Evolutionary conservation across 2,888 invertebrate genomes (phyloP).

Genomic region (Drosophila lacicola): DNA sequence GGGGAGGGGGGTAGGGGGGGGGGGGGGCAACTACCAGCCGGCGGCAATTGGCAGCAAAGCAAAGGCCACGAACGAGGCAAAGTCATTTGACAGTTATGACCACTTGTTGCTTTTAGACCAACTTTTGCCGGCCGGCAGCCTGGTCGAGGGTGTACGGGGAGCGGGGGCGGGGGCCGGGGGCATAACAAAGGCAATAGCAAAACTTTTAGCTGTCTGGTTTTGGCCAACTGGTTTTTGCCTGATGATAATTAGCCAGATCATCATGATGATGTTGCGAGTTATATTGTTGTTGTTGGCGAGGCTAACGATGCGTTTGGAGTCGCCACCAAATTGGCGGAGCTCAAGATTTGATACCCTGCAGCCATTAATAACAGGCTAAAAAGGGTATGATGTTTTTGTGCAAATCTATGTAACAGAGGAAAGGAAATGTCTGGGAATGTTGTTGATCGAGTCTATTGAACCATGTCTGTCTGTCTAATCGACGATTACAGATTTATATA

Average conservation of each 20-base stretch:
- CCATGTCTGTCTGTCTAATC: too few relatives aligned
- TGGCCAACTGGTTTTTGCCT: slow-evolving; percentile 68
- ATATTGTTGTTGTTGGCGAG: slow-evolving; percentile 28
- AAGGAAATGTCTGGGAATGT: too few relatives aligned
- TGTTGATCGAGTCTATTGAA: too few relatives aligned
- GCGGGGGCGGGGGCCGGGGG: slow-evolving; percentile 24
- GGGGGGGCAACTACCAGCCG: slow-evolving; percentile 13
- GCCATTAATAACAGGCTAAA: too few relatives aligned
- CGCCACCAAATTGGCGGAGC: slow-evolving; percentile 54
- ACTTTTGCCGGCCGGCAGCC: slow-evolving; percentile 31
- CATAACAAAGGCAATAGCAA: slow-evolving; percentile 45
- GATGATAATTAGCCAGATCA: slow-evolving; percentile 26
- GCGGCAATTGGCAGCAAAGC: slow-evolving; percentile 40
- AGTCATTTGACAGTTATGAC: slow-evolving; percentile 79
- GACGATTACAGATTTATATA: too few relatives aligned
- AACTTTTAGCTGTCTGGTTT: slow-evolving; percentile 36
- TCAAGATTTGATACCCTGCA: slow-evolving; percentile 1
- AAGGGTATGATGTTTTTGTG: too few relatives aligned
- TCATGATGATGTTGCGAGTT: slow-evolving; percentile 22
- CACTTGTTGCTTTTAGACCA: slow-evolving; percentile 69
- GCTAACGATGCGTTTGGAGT: slow-evolving; percentile 49
- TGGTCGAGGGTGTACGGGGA: slow-evolving; percentile 8
- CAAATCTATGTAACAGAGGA: too few relatives aligned
- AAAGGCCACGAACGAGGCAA: slow-evolving; percentile 17
- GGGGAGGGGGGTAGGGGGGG: neutral